phyloP scores from a whole-genome alignment of 2,797 vertebrate species.

The Sebastes variabilis region DNA sequence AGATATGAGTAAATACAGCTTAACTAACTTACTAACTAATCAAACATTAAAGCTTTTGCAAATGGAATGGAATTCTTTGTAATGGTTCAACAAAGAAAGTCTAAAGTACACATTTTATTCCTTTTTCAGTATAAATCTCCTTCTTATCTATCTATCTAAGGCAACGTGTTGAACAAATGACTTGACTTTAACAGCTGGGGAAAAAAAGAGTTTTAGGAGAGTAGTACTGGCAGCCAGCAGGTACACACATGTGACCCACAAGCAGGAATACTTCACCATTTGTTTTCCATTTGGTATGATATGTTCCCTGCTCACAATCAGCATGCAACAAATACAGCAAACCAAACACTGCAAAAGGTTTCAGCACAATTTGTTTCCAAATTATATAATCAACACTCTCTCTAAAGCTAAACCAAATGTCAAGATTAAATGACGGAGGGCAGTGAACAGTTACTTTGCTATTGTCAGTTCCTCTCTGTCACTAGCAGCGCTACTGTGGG shows the following conservation, averaged over 20 bases:
- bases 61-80: not conserved
- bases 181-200: not conserved
- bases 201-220: not conserved
- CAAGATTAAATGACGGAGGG: not conserved
- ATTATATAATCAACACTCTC: not conserved
- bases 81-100: not conserved
- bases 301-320: not conserved
- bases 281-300: constrained; percentile 4
- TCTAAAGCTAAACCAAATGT: not conserved
- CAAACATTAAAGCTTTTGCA: not conserved
- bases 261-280: not conserved
- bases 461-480: constrained; percentile 31
- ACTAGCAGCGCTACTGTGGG: not conserved
- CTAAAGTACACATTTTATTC: not conserved
- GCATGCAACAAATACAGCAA: not conserved
- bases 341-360: not conserved
- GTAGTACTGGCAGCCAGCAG: not conserved
- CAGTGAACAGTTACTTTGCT: too few species aligned
- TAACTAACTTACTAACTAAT: not conserved
- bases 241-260: constrained; percentile 10
- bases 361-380: not conserved
- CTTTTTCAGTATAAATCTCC: not conserved
- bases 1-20: not conserved
- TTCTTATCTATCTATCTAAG: not conserved
- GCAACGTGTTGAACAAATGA: not conserved